Evolutionary conservation across 2,888 invertebrate genomes (phyloP).

Genomic region (Cacoxenus indagator): DNA sequence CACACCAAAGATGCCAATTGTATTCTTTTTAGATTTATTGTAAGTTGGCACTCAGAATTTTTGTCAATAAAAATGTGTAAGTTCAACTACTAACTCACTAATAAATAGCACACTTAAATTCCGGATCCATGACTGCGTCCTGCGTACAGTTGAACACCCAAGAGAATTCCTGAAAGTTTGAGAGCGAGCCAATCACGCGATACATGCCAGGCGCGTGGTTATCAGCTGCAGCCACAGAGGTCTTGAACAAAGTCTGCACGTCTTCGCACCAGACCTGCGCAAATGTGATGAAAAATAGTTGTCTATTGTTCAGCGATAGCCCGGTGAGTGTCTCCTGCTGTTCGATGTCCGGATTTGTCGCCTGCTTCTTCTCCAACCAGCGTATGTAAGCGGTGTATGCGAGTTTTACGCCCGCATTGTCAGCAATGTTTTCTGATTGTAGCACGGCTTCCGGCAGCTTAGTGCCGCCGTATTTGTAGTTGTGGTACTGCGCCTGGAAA

Average conservation of each 20-base stretch:
- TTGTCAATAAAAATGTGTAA: not conserved
- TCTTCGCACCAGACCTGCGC: slow-evolving; percentile 66
- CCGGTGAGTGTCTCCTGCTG: slow-evolving; percentile 49
- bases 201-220: slow-evolving; percentile 56
- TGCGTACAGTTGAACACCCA: slow-evolving; percentile 61
- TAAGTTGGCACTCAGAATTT: not conserved
- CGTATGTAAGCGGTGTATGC: slow-evolving; percentile 62
- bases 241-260: slow-evolving; percentile 46
- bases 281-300: slow-evolving; percentile 63
- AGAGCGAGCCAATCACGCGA: slow-evolving; percentile 62
- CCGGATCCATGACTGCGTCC: slow-evolving; percentile 62
- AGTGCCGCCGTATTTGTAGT: slow-evolving; percentile 48
- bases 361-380: slow-evolving; percentile 51
- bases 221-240: slow-evolving; percentile 38
- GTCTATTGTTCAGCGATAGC: slow-evolving; percentile 49
- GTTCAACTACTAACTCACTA: slow-evolving; percentile 40
- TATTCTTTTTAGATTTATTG: slow-evolving; percentile 41
- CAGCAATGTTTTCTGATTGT: slow-evolving; percentile 67
- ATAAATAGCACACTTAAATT: slow-evolving; percentile 63
- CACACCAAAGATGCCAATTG: slow-evolving; percentile 58
- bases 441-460: slow-evolving; percentile 42
- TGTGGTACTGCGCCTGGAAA: slow-evolving; percentile 64
- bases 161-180: slow-evolving; percentile 66
- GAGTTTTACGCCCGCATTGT: slow-evolving; percentile 64
- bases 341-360: slow-evolving; percentile 31